Percentiles rank a stretch among this genome's conserved stretches.
These are phyloP conservation scores for Aix galericulata DNA, from an alignment of 2,113 vertebrate species.

Conservation along the genomic window DNA sequence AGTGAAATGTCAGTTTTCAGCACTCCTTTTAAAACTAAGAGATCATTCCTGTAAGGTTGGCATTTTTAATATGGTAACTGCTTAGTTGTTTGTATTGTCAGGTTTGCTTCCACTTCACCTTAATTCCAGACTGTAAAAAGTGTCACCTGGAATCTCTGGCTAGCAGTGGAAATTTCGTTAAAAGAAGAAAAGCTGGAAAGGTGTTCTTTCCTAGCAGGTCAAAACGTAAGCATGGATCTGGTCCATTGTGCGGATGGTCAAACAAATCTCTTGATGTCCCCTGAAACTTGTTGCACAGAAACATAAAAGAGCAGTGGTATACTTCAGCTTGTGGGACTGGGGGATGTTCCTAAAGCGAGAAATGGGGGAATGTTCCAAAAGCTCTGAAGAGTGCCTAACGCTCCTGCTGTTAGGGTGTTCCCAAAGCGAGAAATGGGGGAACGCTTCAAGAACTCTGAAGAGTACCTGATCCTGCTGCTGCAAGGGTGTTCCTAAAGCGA, in stretches of 20 bases:
- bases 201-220: background rate
- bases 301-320: background rate
- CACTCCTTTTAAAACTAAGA: conserved; percentile 31
- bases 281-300: background rate
- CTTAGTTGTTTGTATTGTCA: conserved; percentile 60
- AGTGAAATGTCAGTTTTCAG: conserved; percentile 41
- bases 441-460: rapidly evolving
- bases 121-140: conserved; percentile 64
- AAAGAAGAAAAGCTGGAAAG: conserved; percentile 12
- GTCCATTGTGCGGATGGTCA: background rate
- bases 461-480: background rate
- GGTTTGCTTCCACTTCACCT: conserved; percentile 69
- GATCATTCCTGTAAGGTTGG: conserved; percentile 48
- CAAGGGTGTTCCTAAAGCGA: background rate
- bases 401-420: background rate
- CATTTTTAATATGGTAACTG: conserved; percentile 52
- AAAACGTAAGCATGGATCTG: background rate
- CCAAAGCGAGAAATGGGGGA: conserved; percentile 17
- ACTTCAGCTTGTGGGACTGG: background rate
- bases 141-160: conserved; percentile 55
- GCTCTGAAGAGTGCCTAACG: background rate
- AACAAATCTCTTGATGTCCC: background rate
- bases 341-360: conserved; percentile 24
- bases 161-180: conserved; percentile 22
- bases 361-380: background rate